Base-by-base conservation (phyloP, 1,140 invertebrate species). In the Popillia japonica region DNA sequence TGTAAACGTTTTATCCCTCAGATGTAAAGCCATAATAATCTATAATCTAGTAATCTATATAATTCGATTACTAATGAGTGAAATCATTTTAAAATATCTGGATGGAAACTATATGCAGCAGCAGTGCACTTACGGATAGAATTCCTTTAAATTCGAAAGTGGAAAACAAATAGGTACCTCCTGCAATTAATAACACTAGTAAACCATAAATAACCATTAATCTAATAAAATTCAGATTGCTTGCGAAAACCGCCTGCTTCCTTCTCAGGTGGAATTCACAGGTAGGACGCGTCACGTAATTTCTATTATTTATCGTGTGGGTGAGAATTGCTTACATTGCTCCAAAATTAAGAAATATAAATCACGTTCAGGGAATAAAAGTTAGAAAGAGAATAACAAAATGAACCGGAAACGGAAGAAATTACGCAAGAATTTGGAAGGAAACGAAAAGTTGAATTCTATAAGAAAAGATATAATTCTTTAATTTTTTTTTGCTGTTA, bases 141-240 rank as follows among this genome's bases (percentile, higher is more conserved):
- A n/a, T n/a, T 34, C 4, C 27, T 34, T 4, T 34, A 34, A 34
- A 34, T 34, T 34, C 27, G 27, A 34, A 4, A 34, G 27, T 34
- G 4, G 27, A 34, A 34, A 34, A 40, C 79, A 78, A 77, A 80
- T 82, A 78, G 77, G 78, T 78, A 73, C 79, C 80, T 81, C 80
- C 78, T 73, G 17, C 42, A 40, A 76, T 23, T 64, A 55, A 40
- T 40, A 61, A 34, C 27, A 11, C 14, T 11, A 40, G 40, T 2
- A 34, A 76, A 59, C 34, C 1, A 76, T 64, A 64, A 76, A 55
- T 55, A 55, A 55, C 48, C 48, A 20, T 64, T 59, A 40, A 76
- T 76, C 40, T 59, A 55, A 59, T 64, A 40, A 44, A 27, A n/a
- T 0, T 3, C 23, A 44, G 75, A 59, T 17, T 55, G 42, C 42